Evolutionary conservation across 35 echinoderm and acorn worm species (phyloP).

Genomic region (Apostichopus japonicus): DNA sequence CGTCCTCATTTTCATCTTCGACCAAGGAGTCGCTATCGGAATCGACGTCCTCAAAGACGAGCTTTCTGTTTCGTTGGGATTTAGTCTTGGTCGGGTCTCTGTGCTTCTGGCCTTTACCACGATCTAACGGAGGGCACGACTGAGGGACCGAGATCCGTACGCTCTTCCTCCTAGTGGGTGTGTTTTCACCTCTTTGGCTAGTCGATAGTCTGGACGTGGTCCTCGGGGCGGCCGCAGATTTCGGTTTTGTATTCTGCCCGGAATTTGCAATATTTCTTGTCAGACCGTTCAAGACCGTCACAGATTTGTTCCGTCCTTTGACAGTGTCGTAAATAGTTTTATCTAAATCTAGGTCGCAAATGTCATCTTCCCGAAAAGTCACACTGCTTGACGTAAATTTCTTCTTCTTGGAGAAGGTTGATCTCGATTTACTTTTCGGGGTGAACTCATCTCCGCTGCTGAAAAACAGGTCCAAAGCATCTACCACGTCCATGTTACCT

Average conservation of each 20-base stretch:
- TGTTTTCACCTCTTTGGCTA: neutral
- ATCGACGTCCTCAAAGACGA: neutral
- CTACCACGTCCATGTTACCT: slow-evolving; percentile 5
- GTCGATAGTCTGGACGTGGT: neutral
- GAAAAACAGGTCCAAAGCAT: slow-evolving; percentile 26
- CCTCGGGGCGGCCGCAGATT: neutral
- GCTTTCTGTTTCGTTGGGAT: neutral
- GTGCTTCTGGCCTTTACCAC: neutral
- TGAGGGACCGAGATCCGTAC: neutral
- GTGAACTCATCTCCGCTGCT: slow-evolving; percentile 38
- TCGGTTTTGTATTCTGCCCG: neutral
- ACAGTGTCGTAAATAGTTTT: slow-evolving; percentile 47
- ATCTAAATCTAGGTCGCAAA: slow-evolving; percentile 26
- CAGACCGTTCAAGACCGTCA: neutral
- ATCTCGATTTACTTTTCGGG: slow-evolving; percentile 3
- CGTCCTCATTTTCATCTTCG: neutral
- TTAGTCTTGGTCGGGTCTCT: neutral
- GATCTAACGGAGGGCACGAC: slow-evolving; percentile 18
- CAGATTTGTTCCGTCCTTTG: slow-evolving; percentile 44
- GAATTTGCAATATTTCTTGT: neutral
- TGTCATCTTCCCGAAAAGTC: slow-evolving; percentile 4
- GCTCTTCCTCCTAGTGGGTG: slow-evolving; percentile 17
- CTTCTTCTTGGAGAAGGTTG: neutral
- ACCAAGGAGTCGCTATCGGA: neutral
- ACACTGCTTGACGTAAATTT: neutral